A percentile compares a stretch with the other conserved stretches of the same genome.
phyloP scores from a whole-genome alignment of 2,888 invertebrate species.

The Acronicta leporina region DNA sequence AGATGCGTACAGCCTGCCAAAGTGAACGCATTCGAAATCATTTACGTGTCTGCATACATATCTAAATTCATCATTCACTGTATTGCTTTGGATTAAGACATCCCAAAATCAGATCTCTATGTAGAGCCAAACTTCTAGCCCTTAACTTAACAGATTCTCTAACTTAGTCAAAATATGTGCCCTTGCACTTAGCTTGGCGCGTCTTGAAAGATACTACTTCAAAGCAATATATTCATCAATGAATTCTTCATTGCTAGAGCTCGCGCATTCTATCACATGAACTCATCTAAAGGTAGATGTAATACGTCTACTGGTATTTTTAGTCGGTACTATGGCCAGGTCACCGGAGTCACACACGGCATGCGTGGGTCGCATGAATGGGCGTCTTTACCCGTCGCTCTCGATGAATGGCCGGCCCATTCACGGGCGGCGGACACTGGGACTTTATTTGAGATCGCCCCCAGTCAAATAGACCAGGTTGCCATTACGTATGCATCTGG shows the following conservation, averaged over 20 bases:
- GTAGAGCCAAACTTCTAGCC: too few relatives aligned
- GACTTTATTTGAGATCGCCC: slow-evolving; percentile 59
- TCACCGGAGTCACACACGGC: slow-evolving; percentile 59
- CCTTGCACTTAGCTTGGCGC: too few relatives aligned
- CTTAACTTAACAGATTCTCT: too few relatives aligned
- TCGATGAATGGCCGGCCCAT: slow-evolving; percentile 69
- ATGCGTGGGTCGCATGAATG: slow-evolving; percentile 73
- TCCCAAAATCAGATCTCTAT: too few relatives aligned
- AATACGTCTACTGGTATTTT: slow-evolving; percentile 53
- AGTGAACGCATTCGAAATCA: too few relatives aligned
- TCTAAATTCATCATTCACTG: not conserved
- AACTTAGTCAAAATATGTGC: too few relatives aligned
- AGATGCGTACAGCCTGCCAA: too few relatives aligned
- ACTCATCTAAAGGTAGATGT: slow-evolving; percentile 43
- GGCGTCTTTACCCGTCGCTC: slow-evolving; percentile 59
- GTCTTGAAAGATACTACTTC: not conserved
- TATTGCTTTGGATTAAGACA: not conserved
- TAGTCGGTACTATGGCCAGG: slow-evolving; percentile 55
- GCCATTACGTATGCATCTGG: slow-evolving; percentile 47
- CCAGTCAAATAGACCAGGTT: slow-evolving; percentile 51
- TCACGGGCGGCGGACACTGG: slow-evolving; percentile 57
- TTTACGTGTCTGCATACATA: too few relatives aligned
- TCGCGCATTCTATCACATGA: slow-evolving; percentile 18
- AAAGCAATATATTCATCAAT: slow-evolving; percentile 23
- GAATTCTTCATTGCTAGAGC: slow-evolving; percentile 11